Evolutionary conservation across 2,113 vertebrate genomes (phyloP).

Genomic region (Oncorhynchus gorbuscha): DNA sequence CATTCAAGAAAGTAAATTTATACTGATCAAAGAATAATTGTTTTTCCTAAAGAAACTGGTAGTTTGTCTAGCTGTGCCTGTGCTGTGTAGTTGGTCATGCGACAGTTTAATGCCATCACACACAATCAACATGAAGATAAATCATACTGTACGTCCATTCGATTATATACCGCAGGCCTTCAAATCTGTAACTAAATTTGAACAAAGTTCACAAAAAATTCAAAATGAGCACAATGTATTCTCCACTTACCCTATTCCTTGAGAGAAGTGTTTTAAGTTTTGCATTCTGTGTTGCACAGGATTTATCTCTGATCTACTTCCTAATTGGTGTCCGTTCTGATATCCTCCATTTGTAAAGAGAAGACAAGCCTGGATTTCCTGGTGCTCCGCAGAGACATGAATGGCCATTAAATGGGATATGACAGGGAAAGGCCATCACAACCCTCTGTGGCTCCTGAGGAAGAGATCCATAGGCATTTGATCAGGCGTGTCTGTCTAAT

Average conservation of each 20-base stretch:
- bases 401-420: neutral
- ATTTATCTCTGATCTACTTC: neutral
- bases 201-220: neutral
- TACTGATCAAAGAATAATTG: slow-evolving; percentile 43
- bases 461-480: slow-evolving; percentile 3
- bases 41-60: slow-evolving; percentile 60
- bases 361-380: slow-evolving; percentile 24
- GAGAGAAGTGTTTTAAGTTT: neutral
- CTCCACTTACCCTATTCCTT: neutral
- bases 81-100: neutral
- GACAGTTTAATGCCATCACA: neutral
- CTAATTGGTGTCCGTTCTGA: slow-evolving; percentile 33
- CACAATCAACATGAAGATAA: neutral
- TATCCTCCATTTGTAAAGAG: neutral
- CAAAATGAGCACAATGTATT: neutral
- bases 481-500: neutral
- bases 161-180: neutral
- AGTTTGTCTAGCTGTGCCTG: neutral
- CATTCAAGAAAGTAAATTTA: neutral
- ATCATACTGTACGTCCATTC: neutral
- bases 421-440: neutral
- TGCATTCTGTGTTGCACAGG: neutral
- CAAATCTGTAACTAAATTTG: neutral
- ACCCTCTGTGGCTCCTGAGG: slow-evolving; percentile 1
- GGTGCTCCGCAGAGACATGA: slow-evolving; percentile 16